Conservation (phyloP, 2,113 vertebrate species). For the Acanthochromis polyacanthus region DNA sequence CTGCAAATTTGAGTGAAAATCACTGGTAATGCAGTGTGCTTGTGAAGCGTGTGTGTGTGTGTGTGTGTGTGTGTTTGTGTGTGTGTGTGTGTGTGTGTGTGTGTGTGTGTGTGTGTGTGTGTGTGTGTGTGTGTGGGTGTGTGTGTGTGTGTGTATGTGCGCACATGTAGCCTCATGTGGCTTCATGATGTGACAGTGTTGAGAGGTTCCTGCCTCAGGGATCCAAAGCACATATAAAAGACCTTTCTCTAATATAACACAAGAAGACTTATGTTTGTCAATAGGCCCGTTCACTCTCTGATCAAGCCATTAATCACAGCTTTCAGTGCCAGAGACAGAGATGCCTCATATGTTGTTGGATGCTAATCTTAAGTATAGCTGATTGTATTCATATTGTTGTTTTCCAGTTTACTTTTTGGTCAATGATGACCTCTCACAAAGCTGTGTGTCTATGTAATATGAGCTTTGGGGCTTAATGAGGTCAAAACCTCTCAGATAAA, state of each 20-base stretch:
- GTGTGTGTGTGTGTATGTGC: constrained; percentile 18
- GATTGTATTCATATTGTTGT: constrained; percentile 50
- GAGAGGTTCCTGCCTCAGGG: constrained; percentile 72
- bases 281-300: constrained; percentile 40
- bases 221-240: neutral
- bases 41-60: neutral
- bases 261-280: constrained; percentile 45
- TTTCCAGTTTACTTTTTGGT: constrained; percentile 32
- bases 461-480: constrained; percentile 26
- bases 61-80: constrained; percentile 12
- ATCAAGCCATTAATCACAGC: constrained; percentile 79
- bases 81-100: constrained; percentile 8
- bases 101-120: constrained; percentile 33
- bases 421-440: constrained; percentile 51
- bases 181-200: constrained; percentile 72
- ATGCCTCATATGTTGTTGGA: constrained; percentile 28
- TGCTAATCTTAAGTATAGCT: constrained; percentile 26
- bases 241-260: constrained; percentile 52
- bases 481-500: neutral
- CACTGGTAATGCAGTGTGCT: too few species aligned
- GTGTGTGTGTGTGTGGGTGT: too few species aligned
- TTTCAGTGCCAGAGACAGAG: constrained; percentile 41
- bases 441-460: constrained; percentile 17
- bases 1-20: too few species aligned
- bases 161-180: neutral